Evolutionary conservation across 2,113 vertebrate genomes (phyloP).

Genomic region (Nyctibius bracteatus): DNA sequence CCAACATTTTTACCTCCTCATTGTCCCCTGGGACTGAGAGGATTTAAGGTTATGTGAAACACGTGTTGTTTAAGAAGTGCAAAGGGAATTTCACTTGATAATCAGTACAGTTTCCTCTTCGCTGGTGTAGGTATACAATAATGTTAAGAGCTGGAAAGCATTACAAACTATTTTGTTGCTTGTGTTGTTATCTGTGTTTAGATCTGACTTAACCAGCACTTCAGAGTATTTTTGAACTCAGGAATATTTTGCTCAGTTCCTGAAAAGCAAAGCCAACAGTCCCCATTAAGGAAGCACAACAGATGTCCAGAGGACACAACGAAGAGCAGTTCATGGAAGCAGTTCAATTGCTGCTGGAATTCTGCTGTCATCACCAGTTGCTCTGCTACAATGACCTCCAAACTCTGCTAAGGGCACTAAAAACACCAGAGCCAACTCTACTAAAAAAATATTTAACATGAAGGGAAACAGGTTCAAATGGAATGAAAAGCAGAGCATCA

Average conservation of each 20-base stretch:
- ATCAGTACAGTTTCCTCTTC: background rate
- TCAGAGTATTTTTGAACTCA: background rate
- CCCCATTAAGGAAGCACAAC: conserved; percentile 33
- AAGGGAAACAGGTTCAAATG: conserved; percentile 58
- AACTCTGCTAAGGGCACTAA: conserved; percentile 16
- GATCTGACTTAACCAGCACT: background rate
- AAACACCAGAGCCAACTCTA: conserved; percentile 20
- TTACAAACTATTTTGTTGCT: background rate
- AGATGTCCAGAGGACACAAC: conserved; percentile 48
- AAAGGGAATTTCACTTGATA: background rate
- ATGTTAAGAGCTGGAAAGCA: background rate
- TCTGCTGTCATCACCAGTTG: conserved; percentile 30
- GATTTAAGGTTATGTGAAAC: background rate
- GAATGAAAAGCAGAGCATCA: conserved; percentile 47
- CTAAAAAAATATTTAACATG: conserved; percentile 36
- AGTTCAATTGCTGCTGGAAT: conserved; percentile 51
- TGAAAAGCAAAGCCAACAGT: conserved; percentile 38
- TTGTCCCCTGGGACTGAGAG: background rate
- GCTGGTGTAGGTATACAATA: background rate
- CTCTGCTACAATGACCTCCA: conserved; percentile 50
- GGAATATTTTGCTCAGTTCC: conserved; percentile 28
- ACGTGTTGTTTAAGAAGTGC: background rate
- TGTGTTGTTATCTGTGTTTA: background rate
- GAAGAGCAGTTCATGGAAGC: conserved; percentile 1
- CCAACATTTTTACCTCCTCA: background rate